Base-by-base conservation (phyloP, 2,113 vertebrate genomes). In the Sialia sialis region DNA sequence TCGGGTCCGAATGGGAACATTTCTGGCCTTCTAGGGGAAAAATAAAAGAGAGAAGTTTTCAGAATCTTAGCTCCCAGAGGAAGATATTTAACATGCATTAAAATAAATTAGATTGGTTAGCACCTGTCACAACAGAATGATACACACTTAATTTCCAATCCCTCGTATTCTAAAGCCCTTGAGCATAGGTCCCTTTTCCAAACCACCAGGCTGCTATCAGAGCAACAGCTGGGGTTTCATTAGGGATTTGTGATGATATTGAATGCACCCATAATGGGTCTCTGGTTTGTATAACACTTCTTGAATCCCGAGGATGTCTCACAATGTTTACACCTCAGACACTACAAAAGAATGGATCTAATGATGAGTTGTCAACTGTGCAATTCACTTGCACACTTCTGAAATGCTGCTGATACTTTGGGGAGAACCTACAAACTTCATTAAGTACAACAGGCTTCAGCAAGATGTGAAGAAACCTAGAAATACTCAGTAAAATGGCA, bases 1-100 rank as follows among this genome's bases (percentile, higher is more conserved):
- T 98, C 60, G 98, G 99, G 97, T 99, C 99, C 98, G 99, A 98
- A 97, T 99, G 99, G 93, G 98, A 99, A 97, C 99, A 99, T 95
- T 99, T 99, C 95, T 98, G 98, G 92, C 98, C 95, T 95, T 99
- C 99, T 98, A 97, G 0, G 51, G 91, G 89, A 90, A 96, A 96
- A 97, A 89, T 46, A 96, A 88, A 67, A 85, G 48, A 94, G 60
- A 83, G 22, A 62, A 36, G 23, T n/a, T 92, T 93, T 97, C 84
- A 97, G 89, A 78, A 84, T 46, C 52, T 60, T 32, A 48, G 30
- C 43, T 69, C 32, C 11, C 56, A 30, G 10, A 30, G 19, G 20
- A 34, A 87, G 21, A 9, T 34, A 54, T 25, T 73, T 34, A 81
- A 26, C 26, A 36, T 27, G n/a, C 56, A 84, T 70, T 44, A 30